These are phyloP conservation scores for Taphrorychus bicolor DNA, from an alignment of 2,888 invertebrate species.

Conservation along the genomic window DNA sequence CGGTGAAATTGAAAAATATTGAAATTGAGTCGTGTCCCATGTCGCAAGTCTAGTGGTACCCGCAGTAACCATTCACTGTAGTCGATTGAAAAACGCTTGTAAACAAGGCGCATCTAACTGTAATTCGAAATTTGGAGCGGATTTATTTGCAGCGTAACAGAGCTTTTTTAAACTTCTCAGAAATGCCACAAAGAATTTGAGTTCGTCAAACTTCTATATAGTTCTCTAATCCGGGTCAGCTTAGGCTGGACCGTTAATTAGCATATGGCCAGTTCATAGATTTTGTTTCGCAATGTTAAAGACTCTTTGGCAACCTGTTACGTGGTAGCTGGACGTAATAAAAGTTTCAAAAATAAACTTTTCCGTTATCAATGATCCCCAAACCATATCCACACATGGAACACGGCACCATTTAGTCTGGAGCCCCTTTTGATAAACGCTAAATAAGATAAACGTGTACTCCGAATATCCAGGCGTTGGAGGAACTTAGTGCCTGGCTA, in stretches of 20 bases:
- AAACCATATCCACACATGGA: slow-evolving; percentile 10
- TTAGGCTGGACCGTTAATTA: background rate
- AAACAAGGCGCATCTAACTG: slow-evolving; percentile 19
- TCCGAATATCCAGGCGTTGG: background rate
- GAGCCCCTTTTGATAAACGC: slow-evolving; percentile 19
- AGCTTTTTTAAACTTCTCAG: slow-evolving; percentile 12
- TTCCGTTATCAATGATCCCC: slow-evolving; percentile 21
- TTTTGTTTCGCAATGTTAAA: no score
- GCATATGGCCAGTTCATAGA: background rate
- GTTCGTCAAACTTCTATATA: slow-evolving; percentile 25
- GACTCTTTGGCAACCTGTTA: background rate
- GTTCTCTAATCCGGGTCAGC: slow-evolving; percentile 13
- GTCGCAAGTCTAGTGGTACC: background rate
- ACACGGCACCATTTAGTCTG: slow-evolving; percentile 29
- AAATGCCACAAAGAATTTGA: slow-evolving; percentile 11
- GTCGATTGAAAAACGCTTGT: slow-evolving; percentile 11
- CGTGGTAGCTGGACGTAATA: background rate
- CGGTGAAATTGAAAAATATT: no score
- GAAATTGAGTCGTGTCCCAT: no score
- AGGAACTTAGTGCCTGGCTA: slow-evolving; percentile 22
- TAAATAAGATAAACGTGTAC: slow-evolving; percentile 27
- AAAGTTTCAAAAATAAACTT: background rate
- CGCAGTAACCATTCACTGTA: slow-evolving; percentile 17
- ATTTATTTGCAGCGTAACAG: slow-evolving; percentile 13
- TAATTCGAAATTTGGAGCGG: slow-evolving; percentile 19